These are phyloP conservation scores for Amiota minor DNA, from an alignment of 2,888 invertebrate genomes.

Conservation along the genomic window DNA sequence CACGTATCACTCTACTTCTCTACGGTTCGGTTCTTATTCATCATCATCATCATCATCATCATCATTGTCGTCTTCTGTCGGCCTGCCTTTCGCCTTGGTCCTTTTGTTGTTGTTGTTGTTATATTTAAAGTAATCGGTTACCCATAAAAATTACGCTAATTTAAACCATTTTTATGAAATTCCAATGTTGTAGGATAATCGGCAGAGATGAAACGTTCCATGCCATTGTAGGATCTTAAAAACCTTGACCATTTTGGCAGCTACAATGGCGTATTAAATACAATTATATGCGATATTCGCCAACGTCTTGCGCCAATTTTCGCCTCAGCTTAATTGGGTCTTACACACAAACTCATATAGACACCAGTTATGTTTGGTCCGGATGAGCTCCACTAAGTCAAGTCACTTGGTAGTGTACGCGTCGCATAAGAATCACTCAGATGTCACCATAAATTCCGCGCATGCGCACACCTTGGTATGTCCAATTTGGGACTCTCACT, in stretches of 20 bases:
- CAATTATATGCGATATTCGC: slow-evolving; percentile 51
- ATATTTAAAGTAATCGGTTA: slow-evolving; percentile 30
- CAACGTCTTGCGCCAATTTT: slow-evolving; percentile 60
- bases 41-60: neutral
- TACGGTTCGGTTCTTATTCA: too few species aligned
- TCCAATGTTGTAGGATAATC: slow-evolving; percentile 53
- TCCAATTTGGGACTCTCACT: slow-evolving; percentile 54
- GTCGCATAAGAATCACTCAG: slow-evolving; percentile 66
- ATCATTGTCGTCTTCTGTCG: slow-evolving; percentile 2
- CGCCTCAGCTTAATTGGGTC: slow-evolving; percentile 61
- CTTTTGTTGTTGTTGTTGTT: slow-evolving; percentile 14
- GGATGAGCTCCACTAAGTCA: slow-evolving; percentile 12
- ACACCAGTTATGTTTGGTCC: neutral
- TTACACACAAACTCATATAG: slow-evolving; percentile 46
- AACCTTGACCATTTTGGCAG: slow-evolving; percentile 34
- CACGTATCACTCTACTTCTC: too few species aligned
- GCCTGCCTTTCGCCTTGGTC: neutral
- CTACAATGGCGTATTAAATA: slow-evolving; percentile 46
- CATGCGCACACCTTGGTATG: slow-evolving; percentile 68
- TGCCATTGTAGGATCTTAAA: slow-evolving; percentile 23
- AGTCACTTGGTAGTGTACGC: slow-evolving; percentile 49
- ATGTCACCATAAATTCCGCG: slow-evolving; percentile 69
- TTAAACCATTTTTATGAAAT: slow-evolving; percentile 52
- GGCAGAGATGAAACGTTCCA: slow-evolving; percentile 61
- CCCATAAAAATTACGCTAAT: slow-evolving; percentile 63